Evolutionary conservation across 2,888 invertebrate genomes (phyloP), one percentile per base, ranked within the genome.

Genomic region (Molorchus minor): DNA sequence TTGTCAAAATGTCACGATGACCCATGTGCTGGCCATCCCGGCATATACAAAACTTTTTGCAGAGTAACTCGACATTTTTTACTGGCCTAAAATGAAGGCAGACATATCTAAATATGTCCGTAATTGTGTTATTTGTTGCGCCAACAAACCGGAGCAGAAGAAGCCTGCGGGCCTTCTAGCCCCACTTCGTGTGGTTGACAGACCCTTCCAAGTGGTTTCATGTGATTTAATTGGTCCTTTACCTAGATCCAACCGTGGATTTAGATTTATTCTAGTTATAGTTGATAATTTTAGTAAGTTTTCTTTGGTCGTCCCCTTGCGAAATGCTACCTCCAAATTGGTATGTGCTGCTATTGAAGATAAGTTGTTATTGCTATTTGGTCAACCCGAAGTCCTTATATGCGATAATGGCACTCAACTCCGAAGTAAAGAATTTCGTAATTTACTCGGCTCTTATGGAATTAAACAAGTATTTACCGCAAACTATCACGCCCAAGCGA

Each of bases 211-310:
- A 20, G 25, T 67, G 13, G 17, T 69, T n/a, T n/a, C n/a, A n/a
- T n/a, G n/a, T n/a, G n/a, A n/a, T n/a, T n/a, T n/a, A n/a, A n/a
- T n/a, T n/a, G 68, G 66, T 15, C 68, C 66, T 1, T 36, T 64
- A 3, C 61, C 65, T 1, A 15, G 61, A 21, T 30, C 56, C 2
- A 29, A 43, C 1, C 8, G 40, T 5, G 65, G 64, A 1, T 49
- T 51, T 36, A 58, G 66, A 1, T 36, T n/a, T n/a, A n/a, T n/a
- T n/a, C n/a, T n/a, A n/a, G n/a, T n/a, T n/a, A n/a, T n/a, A n/a
- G n/a, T n/a, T 12, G 67, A 67, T 53, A 53, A 29, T 15, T 66
- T 69, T 15, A 65, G 56, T 19, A 67, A 69, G 52, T 66, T 61
- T 56, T 16, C 56, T 2, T 3, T 68, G 10, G 40, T 59, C 4